A percentile compares a stretch with the other conserved stretches of the same genome.
phyloP scores from a whole-genome alignment of 1,140 invertebrate genomes.

The Megalonaias nervosa region DNA sequence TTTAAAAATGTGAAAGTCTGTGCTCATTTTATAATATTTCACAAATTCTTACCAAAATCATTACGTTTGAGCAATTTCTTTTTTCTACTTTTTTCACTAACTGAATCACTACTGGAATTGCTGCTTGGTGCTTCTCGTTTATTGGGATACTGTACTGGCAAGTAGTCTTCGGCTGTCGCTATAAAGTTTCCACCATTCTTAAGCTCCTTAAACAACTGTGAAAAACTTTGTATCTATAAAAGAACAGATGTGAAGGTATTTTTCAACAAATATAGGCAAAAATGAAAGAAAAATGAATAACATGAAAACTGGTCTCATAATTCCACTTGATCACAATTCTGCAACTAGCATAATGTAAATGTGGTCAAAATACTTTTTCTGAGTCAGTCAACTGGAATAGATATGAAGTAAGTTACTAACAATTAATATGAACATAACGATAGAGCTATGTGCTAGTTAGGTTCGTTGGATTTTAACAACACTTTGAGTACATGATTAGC shows the following conservation, averaged over 20 bases:
- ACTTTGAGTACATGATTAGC: too few relatives aligned
- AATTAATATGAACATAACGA: too few relatives aligned
- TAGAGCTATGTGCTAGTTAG: too few relatives aligned
- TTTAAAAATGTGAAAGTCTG: too few relatives aligned
- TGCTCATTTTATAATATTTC: too few relatives aligned
- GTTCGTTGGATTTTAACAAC: too few relatives aligned
- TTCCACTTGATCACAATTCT: too few relatives aligned
- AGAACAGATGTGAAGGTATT: slow-evolving; percentile 6
- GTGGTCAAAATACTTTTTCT: too few relatives aligned
- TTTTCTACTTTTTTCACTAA: slow-evolving; percentile 27
- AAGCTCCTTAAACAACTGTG: slow-evolving; percentile 91
- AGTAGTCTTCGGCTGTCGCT: slow-evolving; percentile 57
- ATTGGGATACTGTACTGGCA: slow-evolving; percentile 46
- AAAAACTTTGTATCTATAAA: slow-evolving; percentile 88
- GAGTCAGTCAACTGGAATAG: too few relatives aligned
- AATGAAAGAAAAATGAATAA: not conserved
- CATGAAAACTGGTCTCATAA: too few relatives aligned
- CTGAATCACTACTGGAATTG: slow-evolving; percentile 49
- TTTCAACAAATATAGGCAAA: not conserved
- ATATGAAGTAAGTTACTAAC: too few relatives aligned
- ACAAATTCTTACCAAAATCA: slow-evolving; percentile 17
- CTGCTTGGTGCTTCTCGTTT: slow-evolving; percentile 43
- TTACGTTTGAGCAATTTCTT: slow-evolving; percentile 29
- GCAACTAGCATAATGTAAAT: too few relatives aligned
- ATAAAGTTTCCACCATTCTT: slow-evolving; percentile 90